Base-by-base conservation (phyloP, 2,888 invertebrate species). In the Morpho deidamia region DNA sequence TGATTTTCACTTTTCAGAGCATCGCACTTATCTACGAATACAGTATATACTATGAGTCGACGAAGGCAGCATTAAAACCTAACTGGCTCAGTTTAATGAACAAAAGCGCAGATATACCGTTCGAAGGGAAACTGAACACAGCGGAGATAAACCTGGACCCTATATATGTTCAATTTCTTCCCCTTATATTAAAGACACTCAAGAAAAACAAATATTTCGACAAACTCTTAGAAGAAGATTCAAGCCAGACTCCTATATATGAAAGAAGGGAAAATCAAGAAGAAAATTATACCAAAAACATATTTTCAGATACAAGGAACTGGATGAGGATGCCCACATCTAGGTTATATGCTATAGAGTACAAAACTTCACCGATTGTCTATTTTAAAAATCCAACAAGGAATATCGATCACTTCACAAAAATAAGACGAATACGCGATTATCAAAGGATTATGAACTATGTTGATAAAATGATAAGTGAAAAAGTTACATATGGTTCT, bases 1-100 rank as follows among this genome's bases (percentile, higher is more conserved):
- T 37, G 3, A n/a, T 41, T 35, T 48, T 58, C 23, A 35, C 9
- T 37, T 87, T 87, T 58, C 86, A 88, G 87, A 72, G 71, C 53
- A 68, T 84, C 14, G 68, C 86, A 39, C 69, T 85, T 34, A 68
- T 83, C 46, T 86, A 82, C 65, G 82, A 85, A 61, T 83, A 79
- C 57, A 81, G 72, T 46, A 63, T 76, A 37, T 71, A 70, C 47
- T 58, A 70, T 1, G 69, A 71, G n/a, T 47, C 34, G 59, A 11
- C 65, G 63, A 54, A 65, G 64, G 51, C 47, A 54, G 44, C 56
- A 0, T 43, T 65, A 9, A 72, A 65, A 56, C 58, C 70, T 0
- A 71, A 71, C 53, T 85, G 82, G 84, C 59, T 75, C 8, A 71
- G 68, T 8, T 58, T 80, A 1, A 72, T 78, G 51, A 83, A 85